Conservation (phyloP, 2,113 vertebrate genomes). For the Mixornis gularis region DNA sequence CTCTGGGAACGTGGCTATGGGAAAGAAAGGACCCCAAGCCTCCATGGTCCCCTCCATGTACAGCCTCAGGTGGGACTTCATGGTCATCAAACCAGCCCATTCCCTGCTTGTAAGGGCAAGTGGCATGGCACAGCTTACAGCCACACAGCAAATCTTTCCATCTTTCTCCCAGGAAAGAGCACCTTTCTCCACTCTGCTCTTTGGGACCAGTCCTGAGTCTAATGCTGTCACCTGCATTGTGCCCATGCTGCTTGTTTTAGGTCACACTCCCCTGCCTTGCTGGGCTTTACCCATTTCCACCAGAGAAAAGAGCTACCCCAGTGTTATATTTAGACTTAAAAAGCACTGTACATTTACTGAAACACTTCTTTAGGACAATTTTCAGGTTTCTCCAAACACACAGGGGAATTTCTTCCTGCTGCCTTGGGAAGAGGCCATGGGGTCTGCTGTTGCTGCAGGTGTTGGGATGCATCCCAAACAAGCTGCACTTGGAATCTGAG, state of each 20-base stretch:
- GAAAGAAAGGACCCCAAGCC: rapidly evolving
- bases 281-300: not conserved
- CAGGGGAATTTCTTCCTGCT: not conserved
- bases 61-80: not conserved
- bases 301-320: not conserved
- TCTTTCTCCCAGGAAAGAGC: not conserved
- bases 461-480: not conserved
- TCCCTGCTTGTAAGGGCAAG: not conserved
- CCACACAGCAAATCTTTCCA: not conserved
- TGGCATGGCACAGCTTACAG: not conserved
- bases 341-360: not conserved
- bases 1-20: rapidly evolving
- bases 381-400: not conserved
- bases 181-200: not conserved
- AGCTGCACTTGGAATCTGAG: not conserved
- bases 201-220: not conserved
- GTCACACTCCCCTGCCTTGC: not conserved
- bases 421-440: not conserved
- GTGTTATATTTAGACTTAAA: not conserved
- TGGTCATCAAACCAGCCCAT: not conserved
- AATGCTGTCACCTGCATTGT: rapidly evolving
- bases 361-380: not conserved
- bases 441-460: not conserved
- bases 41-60: rapidly evolving
- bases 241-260: not conserved